A percentile compares a stretch with the other conserved stretches of the same genome.
phyloP scores from a whole-genome alignment of 2,888 invertebrate species.

The Agriotes lineatus region DNA sequence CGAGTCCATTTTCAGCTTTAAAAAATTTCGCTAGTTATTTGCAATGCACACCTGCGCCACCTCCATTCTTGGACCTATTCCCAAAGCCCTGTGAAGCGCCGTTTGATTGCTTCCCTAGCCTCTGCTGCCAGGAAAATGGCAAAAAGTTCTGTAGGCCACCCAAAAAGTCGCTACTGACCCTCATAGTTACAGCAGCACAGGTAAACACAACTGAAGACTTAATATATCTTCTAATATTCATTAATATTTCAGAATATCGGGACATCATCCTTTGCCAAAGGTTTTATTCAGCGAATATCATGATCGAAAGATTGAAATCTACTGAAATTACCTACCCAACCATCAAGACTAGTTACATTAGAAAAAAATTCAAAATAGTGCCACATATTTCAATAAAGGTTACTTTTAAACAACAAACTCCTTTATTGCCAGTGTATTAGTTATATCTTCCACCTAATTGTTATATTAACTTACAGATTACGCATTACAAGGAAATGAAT shows the following conservation, averaged over 20 bases:
- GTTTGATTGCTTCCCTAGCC: conserved; percentile 83
- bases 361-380: too few relatives aligned
- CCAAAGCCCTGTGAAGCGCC: conserved; percentile 78
- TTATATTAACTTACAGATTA: too few relatives aligned
- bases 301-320: conserved; percentile 17
- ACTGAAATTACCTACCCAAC: neutral
- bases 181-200: conserved; percentile 74
- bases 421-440: too few relatives aligned
- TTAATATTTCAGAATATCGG: conserved; percentile 51
- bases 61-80: conserved; percentile 77
- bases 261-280: conserved; percentile 46
- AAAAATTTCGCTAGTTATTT: conserved; percentile 71
- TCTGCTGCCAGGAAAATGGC: conserved; percentile 83
- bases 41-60: conserved; percentile 79
- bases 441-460: too few relatives aligned
- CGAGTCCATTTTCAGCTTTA: conserved; percentile 59
- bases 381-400: too few relatives aligned
- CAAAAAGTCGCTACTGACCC: conserved; percentile 76
- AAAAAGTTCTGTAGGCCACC: conserved; percentile 80
- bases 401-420: too few relatives aligned
- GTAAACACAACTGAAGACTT: conserved; percentile 60
- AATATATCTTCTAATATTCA: neutral
- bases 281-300: conserved; percentile 49
- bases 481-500: too few relatives aligned
- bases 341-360: too few relatives aligned